A percentile compares a stretch with the other conserved stretches of the same genome.
Conservation (phyloP, 1,140 invertebrate genomes). For the Kradibia gibbosae region DNA sequence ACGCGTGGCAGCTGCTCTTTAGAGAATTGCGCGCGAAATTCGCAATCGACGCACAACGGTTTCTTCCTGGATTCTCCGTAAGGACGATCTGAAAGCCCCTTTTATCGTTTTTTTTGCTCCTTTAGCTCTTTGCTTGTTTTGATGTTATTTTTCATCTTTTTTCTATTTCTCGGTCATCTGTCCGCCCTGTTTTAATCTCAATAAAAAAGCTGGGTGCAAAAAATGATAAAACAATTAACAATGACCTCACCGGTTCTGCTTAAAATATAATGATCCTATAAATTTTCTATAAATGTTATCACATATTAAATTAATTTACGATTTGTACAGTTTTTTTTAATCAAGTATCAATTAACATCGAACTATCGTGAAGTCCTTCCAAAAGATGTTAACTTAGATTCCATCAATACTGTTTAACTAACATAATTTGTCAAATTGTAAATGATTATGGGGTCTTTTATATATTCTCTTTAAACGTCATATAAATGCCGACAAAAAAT, state of each 20-base stretch:
- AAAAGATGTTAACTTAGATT: no score
- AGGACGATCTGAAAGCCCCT: not conserved
- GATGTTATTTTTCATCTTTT: not conserved
- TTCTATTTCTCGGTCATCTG: not conserved
- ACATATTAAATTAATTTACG: not conserved
- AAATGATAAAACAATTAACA: constrained; percentile 13
- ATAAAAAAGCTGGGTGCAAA: not conserved
- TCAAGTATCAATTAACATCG: no score
- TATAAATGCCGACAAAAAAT: no score
- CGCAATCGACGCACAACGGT: constrained; percentile 48
- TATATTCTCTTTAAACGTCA: no score
- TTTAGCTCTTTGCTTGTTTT: not conserved
- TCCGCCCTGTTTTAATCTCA: constrained; percentile 13
- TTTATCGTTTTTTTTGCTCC: constrained; percentile 45
- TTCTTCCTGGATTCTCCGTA: not conserved
- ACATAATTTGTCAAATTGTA: no score
- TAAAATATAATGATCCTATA: not conserved
- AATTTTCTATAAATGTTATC: not conserved
- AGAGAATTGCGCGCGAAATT: constrained; percentile 51
- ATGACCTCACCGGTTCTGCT: constrained; percentile 2
- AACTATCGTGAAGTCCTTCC: no score
- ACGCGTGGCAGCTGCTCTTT: not conserved
- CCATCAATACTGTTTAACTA: no score
- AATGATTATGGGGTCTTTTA: no score
- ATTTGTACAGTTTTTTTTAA: no score